These are phyloP conservation scores for human (Homo sapiens) DNA, from an alignment of 2,113 vertebrate genomes.

Conservation along the genomic window GRCh38 chr2:100310501-100311000, in stretches of 20 bases:
- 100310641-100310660: background rate
- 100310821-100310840: background rate
- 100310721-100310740: background rate
- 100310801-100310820: background rate
- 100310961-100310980: background rate
- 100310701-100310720: background rate
- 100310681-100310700: background rate
- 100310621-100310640: background rate
- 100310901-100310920: background rate
- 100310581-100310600: background rate
- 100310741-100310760: background rate
- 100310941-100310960: background rate
- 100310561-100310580: background rate
- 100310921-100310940: background rate
- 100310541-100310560: background rate
- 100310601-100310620: background rate
- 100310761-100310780: background rate
- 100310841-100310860: background rate
- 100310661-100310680: background rate
- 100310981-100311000: background rate
- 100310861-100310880: background rate
- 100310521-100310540: background rate
- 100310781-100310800: background rate
- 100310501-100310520: background rate
- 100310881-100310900: background rate